phyloP scores from a whole-genome alignment of 2,113 vertebrate genomes.

The Serilophus lunatus region DNA sequence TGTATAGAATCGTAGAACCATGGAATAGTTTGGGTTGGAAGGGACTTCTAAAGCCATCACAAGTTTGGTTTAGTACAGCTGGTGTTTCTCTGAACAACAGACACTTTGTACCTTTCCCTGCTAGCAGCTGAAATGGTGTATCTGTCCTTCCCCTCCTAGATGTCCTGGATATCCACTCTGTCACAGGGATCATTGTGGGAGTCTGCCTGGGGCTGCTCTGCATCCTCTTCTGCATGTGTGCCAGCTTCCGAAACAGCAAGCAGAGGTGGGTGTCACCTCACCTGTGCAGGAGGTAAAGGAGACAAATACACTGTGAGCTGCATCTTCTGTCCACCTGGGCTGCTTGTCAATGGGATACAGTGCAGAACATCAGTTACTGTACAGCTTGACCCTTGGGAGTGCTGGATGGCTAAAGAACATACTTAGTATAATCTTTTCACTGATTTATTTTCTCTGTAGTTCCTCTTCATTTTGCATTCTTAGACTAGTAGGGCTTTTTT shows the following conservation, averaged over 20 bases:
- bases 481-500: neutral
- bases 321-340: neutral
- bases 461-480: neutral
- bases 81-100: neutral
- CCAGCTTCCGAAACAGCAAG: conserved; percentile 88
- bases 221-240: conserved; percentile 93
- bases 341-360: neutral
- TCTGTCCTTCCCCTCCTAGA: conserved; percentile 63
- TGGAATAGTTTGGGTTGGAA: neutral
- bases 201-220: conserved; percentile 94
- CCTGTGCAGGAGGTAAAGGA: neutral
- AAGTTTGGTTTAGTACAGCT: neutral
- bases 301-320: neutral
- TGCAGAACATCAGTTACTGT: neutral
- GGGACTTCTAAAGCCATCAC: neutral
- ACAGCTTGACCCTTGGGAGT: neutral
- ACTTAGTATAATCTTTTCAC: neutral
- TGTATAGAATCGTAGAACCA: neutral
- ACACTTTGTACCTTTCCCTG: neutral
- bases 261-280: conserved; percentile 74
- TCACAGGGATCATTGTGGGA: conserved; percentile 93
- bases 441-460: neutral
- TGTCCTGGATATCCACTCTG: conserved; percentile 88
- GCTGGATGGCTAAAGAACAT: neutral
- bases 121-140: neutral